Base-by-base conservation (phyloP, 2,113 vertebrate species). In the Neofelis nebulosa region DNA sequence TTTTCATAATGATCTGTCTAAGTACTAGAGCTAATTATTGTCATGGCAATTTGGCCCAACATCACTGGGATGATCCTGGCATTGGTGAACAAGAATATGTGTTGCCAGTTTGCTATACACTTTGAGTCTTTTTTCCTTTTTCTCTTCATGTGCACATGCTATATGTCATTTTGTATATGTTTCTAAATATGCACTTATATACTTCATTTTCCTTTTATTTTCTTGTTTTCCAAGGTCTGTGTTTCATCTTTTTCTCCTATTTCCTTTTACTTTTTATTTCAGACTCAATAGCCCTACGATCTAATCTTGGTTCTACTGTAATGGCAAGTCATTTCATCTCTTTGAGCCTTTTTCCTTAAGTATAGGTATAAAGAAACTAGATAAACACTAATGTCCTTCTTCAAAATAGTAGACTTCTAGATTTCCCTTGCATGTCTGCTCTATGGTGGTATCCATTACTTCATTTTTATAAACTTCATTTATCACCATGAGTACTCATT, bases 1-100 rank as follows among this genome's bases (percentile, higher is more conserved):
- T 98, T 98, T 98, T 98, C 98, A 97, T 99, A 99, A 99, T 99
- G 98, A 99, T 99, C 98, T 99, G 98, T 99, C 98, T 99, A 94
- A 97, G 98, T 98, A 95, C 98, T 98, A 98, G 97, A 97, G 98
- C 97, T 99, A 99, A 99, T 99, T 99, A 98, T 98, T 98, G 98
- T 98, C 98, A 97, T 97, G 98, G 98, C 74, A 98, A 96, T 99
- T 98, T 99, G 98, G 98, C 98, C 97, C 96, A 98, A 66, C 71
- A 98, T 98, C 97, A 96, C 76, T 97, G n/a, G 66, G 93, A 98
- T 98, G 95, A 98, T 94, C 93, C 91, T 95, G 68, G 85, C 81
- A 65, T 91, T 95, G 94, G 76, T 94, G 94, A 98, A 91, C 4
- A 91, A 88, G 78, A 94, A 91, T 61, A 91, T 4, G 0, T 23